Evolutionary conservation across 2,113 vertebrate species (phyloP).

Genomic region (Malurus elegans): DNA sequence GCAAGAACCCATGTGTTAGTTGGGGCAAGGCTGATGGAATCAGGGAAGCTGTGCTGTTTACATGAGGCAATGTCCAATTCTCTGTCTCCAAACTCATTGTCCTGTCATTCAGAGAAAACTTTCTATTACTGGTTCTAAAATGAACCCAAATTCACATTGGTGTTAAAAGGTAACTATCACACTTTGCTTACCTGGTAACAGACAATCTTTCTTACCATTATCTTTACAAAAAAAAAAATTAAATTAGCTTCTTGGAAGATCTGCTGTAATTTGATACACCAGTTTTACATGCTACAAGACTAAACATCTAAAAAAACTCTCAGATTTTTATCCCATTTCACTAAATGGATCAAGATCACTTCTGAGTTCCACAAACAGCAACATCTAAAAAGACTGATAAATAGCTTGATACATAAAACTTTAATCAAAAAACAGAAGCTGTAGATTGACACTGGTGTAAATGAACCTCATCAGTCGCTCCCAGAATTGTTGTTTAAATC

Average conservation of each 20-base stretch:
- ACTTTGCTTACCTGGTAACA: not conserved
- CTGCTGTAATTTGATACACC: not conserved
- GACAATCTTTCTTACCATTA: not conserved
- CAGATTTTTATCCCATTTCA: not conserved
- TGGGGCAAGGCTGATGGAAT: not conserved
- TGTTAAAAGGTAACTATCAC: not conserved
- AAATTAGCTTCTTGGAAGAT: not conserved
- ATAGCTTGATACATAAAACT: not conserved
- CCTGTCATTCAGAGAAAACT: not conserved
- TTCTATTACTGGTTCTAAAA: not conserved
- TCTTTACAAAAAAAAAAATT: not conserved
- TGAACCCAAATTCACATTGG: not conserved
- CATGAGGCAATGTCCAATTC: not conserved
- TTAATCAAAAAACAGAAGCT: constrained; percentile 4
- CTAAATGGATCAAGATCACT: not conserved
- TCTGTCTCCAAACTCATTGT: not conserved
- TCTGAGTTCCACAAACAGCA: not conserved
- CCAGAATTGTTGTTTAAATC: constrained; percentile 6
- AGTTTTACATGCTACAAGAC: not conserved
- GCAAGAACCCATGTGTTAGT: not conserved
- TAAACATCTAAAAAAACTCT: not conserved
- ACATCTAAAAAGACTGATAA: not conserved
- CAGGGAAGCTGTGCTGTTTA: not conserved
- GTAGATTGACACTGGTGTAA: not conserved
- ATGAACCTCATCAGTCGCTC: not conserved